Evolutionary conservation across 1,140 invertebrate genomes (phyloP).

Genomic region (Carcinoscorpius rotundicauda): DNA sequence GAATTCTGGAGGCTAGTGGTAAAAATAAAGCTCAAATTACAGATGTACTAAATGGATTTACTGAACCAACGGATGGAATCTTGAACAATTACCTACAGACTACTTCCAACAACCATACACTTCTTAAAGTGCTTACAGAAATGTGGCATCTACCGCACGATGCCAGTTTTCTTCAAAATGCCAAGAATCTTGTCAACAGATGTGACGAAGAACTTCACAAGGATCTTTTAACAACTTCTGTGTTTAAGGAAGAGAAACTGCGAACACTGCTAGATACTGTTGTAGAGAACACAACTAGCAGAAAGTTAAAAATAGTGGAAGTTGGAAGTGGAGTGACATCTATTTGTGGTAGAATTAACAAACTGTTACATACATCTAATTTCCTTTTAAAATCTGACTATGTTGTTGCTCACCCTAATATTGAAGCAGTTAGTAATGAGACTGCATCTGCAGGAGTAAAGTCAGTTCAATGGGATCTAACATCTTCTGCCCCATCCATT

Average conservation of each 20-base stretch:
- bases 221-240: slow-evolving; percentile 14
- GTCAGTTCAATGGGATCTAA: slow-evolving; percentile 28
- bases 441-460: slow-evolving; percentile 27
- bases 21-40: slow-evolving; percentile 17
- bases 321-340: slow-evolving; percentile 32
- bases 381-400: slow-evolving; percentile 35
- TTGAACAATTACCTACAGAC: slow-evolving; percentile 17
- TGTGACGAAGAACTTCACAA: slow-evolving; percentile 12
- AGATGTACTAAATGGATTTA: slow-evolving; percentile 22
- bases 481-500: slow-evolving; percentile 17
- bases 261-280: slow-evolving; percentile 52
- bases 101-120: slow-evolving; percentile 7
- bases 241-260: slow-evolving; percentile 25
- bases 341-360: slow-evolving; percentile 25
- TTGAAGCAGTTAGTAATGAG: slow-evolving; percentile 28
- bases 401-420: slow-evolving; percentile 28
- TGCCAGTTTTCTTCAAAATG: slow-evolving; percentile 8
- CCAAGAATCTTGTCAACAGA: slow-evolving; percentile 13
- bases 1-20: slow-evolving; percentile 23
- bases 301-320: slow-evolving; percentile 67
- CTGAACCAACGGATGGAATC: slow-evolving; percentile 12
- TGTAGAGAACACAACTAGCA: slow-evolving; percentile 58
- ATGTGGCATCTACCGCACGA: slow-evolving; percentile 4
- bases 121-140: slow-evolving; percentile 14
- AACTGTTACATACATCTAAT: slow-evolving; percentile 29